Conservation (phyloP, 2,888 invertebrate species). For the Buathra laborator region DNA sequence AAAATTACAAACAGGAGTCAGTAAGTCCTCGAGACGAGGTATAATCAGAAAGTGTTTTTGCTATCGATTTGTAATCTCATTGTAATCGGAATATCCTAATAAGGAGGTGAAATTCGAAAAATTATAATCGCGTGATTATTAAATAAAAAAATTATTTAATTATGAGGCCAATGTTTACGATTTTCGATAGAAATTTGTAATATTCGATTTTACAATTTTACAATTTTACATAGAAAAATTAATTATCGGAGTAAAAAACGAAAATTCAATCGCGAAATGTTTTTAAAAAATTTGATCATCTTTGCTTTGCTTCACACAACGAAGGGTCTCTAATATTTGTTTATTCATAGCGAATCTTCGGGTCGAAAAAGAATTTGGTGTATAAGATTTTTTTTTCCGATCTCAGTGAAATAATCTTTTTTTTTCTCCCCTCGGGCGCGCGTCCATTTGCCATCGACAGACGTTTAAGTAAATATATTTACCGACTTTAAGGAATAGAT, state of each 20-base stretch:
- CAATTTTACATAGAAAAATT: too few relatives aligned
- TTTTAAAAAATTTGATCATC: too few relatives aligned
- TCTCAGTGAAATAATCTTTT: constrained; percentile 39
- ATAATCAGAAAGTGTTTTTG: background rate
- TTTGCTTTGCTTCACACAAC: background rate
- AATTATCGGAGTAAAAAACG: too few relatives aligned
- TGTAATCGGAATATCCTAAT: background rate
- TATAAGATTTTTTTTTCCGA: constrained; percentile 15
- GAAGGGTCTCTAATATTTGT: background rate
- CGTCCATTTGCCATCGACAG: constrained; percentile 42
- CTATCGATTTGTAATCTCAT: background rate
- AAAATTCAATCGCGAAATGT: too few relatives aligned
- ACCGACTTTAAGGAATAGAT: constrained; percentile 37
- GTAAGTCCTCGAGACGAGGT: background rate
- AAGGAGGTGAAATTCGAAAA: background rate
- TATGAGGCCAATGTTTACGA: too few relatives aligned
- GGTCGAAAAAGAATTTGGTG: background rate
- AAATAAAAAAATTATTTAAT: background rate
- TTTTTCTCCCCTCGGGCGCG: constrained; percentile 22
- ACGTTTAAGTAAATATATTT: constrained; percentile 50
- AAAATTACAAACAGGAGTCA: background rate
- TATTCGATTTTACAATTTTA: too few relatives aligned
- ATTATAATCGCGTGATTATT: background rate
- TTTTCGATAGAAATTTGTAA: too few relatives aligned
- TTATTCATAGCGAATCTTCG: background rate